A percentile compares a stretch with the other conserved stretches of the same genome.
phyloP scores from a whole-genome alignment of 2,888 invertebrate genomes.

The Plebejus argus region DNA sequence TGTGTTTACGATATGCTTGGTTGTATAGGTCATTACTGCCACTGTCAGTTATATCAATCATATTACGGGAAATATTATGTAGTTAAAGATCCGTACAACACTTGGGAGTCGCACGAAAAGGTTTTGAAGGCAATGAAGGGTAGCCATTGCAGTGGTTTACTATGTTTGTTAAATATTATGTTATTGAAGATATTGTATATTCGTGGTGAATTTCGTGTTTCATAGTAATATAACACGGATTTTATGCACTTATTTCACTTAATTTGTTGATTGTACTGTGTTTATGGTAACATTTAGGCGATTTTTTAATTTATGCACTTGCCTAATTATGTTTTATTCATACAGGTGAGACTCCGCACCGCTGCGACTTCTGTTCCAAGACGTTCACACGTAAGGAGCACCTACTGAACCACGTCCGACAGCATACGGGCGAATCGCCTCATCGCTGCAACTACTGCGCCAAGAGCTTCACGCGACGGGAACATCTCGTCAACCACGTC shows the following conservation, averaged over 20 bases:
- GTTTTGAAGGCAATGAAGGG: not conserved
- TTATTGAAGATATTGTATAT: not conserved
- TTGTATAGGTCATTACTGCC: not conserved
- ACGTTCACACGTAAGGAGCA: constrained; percentile 90
- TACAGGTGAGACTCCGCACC: constrained; percentile 74
- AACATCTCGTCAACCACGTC: constrained; percentile 92
- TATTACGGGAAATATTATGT: too few relatives aligned
- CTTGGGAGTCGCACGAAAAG: not conserved
- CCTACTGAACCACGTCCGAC: constrained; percentile 87
- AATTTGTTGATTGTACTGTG: too few relatives aligned
- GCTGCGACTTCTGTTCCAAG: constrained; percentile 89
- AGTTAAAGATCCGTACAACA: too few relatives aligned
- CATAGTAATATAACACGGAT: too few relatives aligned
- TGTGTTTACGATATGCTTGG: too few relatives aligned
- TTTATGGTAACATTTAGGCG: too few relatives aligned
- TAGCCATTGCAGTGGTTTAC: not conserved
- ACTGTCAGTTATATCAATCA: not conserved
- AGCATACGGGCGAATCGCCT: constrained; percentile 91
- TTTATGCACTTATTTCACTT: too few relatives aligned
- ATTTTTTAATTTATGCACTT: not conserved
- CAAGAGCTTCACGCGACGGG: constrained; percentile 92
- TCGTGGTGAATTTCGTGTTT: not conserved
- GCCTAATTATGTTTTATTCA: not conserved
- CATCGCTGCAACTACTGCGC: constrained; percentile 93
- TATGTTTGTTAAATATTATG: too few relatives aligned